Evolutionary conservation across 2,113 vertebrate species (phyloP).

Genomic region (Corvus cornix): DNA sequence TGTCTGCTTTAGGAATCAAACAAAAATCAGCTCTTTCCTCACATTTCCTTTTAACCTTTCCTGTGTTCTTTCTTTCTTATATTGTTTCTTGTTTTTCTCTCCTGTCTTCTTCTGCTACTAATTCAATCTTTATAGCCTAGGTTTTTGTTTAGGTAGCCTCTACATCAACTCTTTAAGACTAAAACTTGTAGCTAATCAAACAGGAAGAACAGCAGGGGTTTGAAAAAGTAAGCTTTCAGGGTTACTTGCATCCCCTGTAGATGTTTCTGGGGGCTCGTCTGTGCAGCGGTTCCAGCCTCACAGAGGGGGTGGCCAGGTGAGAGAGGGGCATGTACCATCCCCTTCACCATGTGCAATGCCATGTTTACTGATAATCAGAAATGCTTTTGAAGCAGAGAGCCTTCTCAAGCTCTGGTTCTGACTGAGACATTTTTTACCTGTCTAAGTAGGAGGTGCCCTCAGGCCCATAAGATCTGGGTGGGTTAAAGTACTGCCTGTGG

Average conservation of each 20-base stretch:
- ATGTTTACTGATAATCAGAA: neutral
- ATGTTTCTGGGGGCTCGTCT: neutral
- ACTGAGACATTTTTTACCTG: neutral
- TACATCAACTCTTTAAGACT: neutral
- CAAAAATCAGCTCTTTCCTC: neutral
- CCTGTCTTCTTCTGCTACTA: neutral
- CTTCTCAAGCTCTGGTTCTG: neutral
- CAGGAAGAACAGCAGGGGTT: neutral
- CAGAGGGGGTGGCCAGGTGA: neutral
- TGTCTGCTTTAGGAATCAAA: neutral
- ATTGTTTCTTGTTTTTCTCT: neutral
- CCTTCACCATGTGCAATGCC: neutral
- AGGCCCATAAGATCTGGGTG: neutral
- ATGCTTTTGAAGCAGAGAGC: neutral
- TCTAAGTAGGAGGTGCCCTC: neutral
- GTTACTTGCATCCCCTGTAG: neutral
- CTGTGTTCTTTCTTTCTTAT: neutral
- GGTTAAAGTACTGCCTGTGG: neutral
- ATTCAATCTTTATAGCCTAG: neutral
- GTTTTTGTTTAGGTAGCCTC: neutral
- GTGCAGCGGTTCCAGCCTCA: neutral
- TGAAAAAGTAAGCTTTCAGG: neutral
- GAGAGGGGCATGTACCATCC: neutral
- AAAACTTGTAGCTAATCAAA: neutral
- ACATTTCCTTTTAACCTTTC: neutral